phyloP scores from a whole-genome alignment of 2,888 invertebrate species.

The Ochropleura leucogaster region DNA sequence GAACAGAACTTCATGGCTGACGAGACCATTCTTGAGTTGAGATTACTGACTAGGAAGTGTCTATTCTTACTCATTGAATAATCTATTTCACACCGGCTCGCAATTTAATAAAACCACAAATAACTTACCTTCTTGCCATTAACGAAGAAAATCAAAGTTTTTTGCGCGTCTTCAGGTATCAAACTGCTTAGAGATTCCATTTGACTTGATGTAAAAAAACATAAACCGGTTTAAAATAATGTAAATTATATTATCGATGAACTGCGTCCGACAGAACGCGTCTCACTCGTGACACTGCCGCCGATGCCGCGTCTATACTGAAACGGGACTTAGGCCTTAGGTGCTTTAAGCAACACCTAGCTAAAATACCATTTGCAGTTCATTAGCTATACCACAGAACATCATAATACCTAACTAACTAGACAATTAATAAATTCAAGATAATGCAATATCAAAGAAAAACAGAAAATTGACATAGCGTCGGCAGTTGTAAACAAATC shows the following conservation, averaged over 20 bases:
- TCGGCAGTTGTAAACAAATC: background rate
- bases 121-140: slow-evolving; percentile 91
- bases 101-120: background rate
- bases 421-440: background rate
- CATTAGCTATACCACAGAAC: no score
- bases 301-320: slow-evolving; percentile 16
- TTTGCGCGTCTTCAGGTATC: slow-evolving; percentile 75
- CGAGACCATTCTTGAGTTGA: background rate
- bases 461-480: background rate
- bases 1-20: slow-evolving; percentile 3
- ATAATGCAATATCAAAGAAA: background rate
- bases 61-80: background rate
- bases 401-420: no score
- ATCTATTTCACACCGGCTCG: background rate
- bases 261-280: slow-evolving; percentile 56
- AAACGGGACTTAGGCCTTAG: background rate
- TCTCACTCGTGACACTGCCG: slow-evolving; percentile 62
- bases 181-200: slow-evolving; percentile 59
- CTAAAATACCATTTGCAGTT: background rate
- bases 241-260: background rate
- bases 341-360: no score
- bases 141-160: slow-evolving; percentile 90
- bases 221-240: slow-evolving; percentile 39
- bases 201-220: background rate
- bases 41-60: background rate